These are phyloP conservation scores for Diplodus puntazzo DNA, from an alignment of 2,797 vertebrate genomes.

Conservation along the genomic window DNA sequence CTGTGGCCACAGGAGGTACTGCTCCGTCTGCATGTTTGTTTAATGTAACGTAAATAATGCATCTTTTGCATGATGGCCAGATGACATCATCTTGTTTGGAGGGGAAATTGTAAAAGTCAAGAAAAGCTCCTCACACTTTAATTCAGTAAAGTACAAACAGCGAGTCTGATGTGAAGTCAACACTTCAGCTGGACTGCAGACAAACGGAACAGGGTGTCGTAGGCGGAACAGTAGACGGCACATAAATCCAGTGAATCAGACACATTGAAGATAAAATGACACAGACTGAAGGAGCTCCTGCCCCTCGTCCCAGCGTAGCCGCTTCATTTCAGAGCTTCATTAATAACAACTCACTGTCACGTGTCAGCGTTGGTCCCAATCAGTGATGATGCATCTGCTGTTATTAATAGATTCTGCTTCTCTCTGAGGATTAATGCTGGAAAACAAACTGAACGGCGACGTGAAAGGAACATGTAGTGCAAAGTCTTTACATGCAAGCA, in stretches of 20 bases:
- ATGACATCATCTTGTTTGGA: background rate
- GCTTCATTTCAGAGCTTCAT: conserved; percentile 6
- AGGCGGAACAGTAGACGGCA: conserved; percentile 61
- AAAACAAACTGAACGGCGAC: background rate
- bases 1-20: no score
- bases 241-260: conserved; percentile 74
- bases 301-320: background rate
- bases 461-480: conserved; percentile 48
- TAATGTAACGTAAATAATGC: no score
- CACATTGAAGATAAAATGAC: conserved; percentile 22
- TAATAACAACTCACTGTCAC: background rate
- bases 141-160: background rate
- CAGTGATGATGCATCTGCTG: background rate
- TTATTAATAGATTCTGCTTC: conserved; percentile 9
- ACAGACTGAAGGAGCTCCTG: conserved; percentile 31
- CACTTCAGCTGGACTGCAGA: conserved; percentile 44
- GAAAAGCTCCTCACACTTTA: background rate
- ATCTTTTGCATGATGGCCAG: no score
- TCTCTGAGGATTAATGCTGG: conserved; percentile 23
- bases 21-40: no score
- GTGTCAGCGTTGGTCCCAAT: conserved; percentile 58
- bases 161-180: background rate
- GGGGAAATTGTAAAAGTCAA: background rate
- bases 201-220: background rate
- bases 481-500: conserved; percentile 64